Evolutionary conservation across 2,888 invertebrate species (phyloP), one percentile per base, ranked within the genome.

Genomic region (Empis livida): DNA sequence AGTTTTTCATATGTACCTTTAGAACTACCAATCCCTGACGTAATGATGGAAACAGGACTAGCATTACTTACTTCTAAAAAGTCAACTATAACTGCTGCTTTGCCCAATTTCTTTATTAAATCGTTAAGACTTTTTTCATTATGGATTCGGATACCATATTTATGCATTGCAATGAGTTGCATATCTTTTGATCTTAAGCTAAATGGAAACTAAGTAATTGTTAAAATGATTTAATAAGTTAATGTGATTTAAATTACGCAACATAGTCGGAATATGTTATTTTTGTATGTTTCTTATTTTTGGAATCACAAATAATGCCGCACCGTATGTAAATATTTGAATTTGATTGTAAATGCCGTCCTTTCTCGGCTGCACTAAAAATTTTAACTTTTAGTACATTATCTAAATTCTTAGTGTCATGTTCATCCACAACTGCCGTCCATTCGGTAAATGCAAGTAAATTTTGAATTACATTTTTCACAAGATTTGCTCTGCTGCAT

Each of bases 41-140:
- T 59, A 17, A 60, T 72, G 56, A 77, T 74, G 16, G 77, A 71
- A 13, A 78, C 68, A 45, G 77, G 75, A 52, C 73, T 76, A 1
- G 79, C 50, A 17, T 60, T 77, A 55, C 79, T 83, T 3, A 78
- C 76, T 57, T 82, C 78, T 10, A 85, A 61, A 50, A 87, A 63
- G 60, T 86, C 85, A 55, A 85, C 78, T 5, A 71, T 74, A 0
- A 76, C 78, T 1, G 80, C 78, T 0, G 83, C 82, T 54, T 74
- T 71, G 2, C 84, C 83, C 3, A 87, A 65, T 49, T 77, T 75
- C 13, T 70, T 57, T 54, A 79, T 73, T 50, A 79, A 71, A 39
- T 74, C 72, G 43, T 70, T 67, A 72, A 78, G 77, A 50, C 71
- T 70, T 17, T 61, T 54, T 44, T 71, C 70, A 5, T 72, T 65